A percentile compares a stretch with the other conserved stretches of the same genome.
Conservation (phyloP, 2,888 invertebrate genomes). For the Calameuta idolon region DNA sequence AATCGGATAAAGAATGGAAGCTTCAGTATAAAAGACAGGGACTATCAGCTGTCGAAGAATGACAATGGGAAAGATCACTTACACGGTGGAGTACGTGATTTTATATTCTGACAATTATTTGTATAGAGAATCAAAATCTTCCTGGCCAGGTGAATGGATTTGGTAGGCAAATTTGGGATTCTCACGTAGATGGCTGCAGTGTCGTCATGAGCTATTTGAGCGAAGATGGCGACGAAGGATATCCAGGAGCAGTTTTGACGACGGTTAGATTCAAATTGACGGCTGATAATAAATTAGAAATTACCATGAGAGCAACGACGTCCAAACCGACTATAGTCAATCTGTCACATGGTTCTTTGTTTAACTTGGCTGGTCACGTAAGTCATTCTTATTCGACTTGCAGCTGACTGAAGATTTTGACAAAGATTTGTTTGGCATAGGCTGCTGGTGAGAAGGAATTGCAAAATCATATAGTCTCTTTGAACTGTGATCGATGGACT, state of each 20-base stretch:
- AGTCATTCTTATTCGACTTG: slow-evolving; percentile 29
- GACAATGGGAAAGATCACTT: slow-evolving; percentile 75
- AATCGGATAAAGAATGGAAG: slow-evolving; percentile 81
- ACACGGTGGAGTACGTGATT: slow-evolving; percentile 79
- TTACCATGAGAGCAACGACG: slow-evolving; percentile 70
- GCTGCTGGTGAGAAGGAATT: slow-evolving; percentile 73
- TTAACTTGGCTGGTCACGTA: slow-evolving; percentile 74
- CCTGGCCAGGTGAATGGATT: slow-evolving; percentile 43
- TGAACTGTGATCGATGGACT: slow-evolving; percentile 83
- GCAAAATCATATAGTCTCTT: slow-evolving; percentile 76
- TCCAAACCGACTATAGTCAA: slow-evolving; percentile 72
- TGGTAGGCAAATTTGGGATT: slow-evolving; percentile 67
- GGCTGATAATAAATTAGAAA: slow-evolving; percentile 67
- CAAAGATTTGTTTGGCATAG: slow-evolving; percentile 59
- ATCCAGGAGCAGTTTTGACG: slow-evolving; percentile 71
- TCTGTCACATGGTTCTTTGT: slow-evolving; percentile 73
- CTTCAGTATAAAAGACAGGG: slow-evolving; percentile 76
- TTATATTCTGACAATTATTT: not conserved
- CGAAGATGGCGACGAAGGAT: slow-evolving; percentile 72
- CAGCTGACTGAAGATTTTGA: not conserved
- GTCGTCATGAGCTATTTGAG: slow-evolving; percentile 69
- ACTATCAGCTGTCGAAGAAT: slow-evolving; percentile 80
- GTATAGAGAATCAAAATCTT: not conserved
- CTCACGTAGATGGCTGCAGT: slow-evolving; percentile 62
- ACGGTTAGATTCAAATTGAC: slow-evolving; percentile 69